Conservation (phyloP, 2,797 vertebrate species). For the Melanotaenia boesemani region DNA sequence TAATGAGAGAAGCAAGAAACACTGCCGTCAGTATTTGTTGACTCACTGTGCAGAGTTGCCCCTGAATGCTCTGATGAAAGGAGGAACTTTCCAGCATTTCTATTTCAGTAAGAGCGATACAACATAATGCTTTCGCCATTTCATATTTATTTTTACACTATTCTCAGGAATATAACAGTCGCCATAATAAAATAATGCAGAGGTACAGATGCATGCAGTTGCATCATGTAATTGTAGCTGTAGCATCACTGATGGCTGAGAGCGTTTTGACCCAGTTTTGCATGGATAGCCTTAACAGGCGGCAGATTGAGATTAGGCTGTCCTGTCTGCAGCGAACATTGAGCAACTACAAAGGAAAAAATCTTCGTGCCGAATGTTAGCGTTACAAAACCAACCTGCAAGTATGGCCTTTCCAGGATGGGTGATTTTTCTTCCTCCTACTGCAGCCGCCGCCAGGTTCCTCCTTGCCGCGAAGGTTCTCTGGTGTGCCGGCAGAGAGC, state of each 20-base stretch:
- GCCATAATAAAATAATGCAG: background rate
- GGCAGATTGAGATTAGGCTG: conserved; percentile 57
- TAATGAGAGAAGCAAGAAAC: conserved; percentile 14
- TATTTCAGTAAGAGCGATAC: background rate
- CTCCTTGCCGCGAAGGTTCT: conserved; percentile 64
- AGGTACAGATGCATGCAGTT: background rate
- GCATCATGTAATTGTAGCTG: conserved; percentile 8
- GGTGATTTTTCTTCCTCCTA: conserved; percentile 78
- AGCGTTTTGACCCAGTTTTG: conserved; percentile 72
- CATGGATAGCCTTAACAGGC: conserved; percentile 50
- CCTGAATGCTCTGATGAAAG: conserved; percentile 33
- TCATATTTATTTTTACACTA: background rate
- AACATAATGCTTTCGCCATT: background rate
- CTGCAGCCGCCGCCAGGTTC: conserved; percentile 76
- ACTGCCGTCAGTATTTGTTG: conserved; percentile 19
- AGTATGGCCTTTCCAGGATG: conserved; percentile 85
- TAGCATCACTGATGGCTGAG: conserved; percentile 43
- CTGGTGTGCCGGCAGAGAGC: conserved; percentile 51
- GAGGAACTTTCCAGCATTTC: conserved; percentile 1
- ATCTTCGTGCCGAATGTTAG: background rate
- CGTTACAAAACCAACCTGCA: conserved; percentile 75
- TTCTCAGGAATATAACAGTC: background rate
- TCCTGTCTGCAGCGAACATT: background rate
- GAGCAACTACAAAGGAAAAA: no score
- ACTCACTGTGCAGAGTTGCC: conserved; percentile 33